Conservation (phyloP, 2,797 vertebrate species). For the Carcharodon carcharias region DNA sequence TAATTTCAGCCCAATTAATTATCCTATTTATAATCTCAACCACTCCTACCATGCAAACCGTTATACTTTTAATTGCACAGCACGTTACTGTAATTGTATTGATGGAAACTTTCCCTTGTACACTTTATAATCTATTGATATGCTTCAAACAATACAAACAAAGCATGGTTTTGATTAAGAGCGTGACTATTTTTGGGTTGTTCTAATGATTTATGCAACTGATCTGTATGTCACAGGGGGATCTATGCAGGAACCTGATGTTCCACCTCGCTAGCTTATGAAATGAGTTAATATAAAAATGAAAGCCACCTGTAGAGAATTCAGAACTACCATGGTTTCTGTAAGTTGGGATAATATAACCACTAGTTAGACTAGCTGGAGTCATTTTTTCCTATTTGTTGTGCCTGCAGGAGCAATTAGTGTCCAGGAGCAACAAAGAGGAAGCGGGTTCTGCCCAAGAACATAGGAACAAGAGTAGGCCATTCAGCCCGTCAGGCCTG, state of each 20-base stretch:
- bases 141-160: neutral
- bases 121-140: neutral
- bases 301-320: neutral
- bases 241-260: neutral
- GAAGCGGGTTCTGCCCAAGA: too few species aligned
- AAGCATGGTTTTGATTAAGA: neutral
- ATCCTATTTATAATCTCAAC: neutral
- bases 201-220: neutral
- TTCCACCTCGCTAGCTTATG: neutral
- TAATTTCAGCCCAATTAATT: neutral
- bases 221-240: neutral
- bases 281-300: neutral
- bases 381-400: neutral
- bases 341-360: neutral
- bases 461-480: neutral
- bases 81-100: neutral
- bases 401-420: neutral
- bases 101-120: neutral
- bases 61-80: neutral
- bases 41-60: neutral
- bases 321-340: neutral
- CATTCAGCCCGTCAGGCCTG: too few species aligned
- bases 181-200: neutral
- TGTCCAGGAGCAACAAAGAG: neutral
- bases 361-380: neutral